phyloP scores from a whole-genome alignment of 2,888 invertebrate genomes.

The Branchellion lobata region DNA sequence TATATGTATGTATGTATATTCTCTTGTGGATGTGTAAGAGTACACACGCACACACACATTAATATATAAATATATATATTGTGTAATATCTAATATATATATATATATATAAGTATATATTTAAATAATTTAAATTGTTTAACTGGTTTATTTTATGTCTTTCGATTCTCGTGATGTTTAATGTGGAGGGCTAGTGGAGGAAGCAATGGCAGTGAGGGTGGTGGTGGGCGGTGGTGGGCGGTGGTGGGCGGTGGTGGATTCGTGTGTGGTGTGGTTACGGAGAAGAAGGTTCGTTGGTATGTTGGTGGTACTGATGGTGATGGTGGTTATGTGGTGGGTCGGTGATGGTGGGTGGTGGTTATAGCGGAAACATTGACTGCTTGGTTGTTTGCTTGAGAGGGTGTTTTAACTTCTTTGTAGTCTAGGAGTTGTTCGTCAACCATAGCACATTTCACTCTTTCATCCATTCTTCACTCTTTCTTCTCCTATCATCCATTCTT shows the following conservation, averaged over 20 bases:
- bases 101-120: slow-evolving; percentile 11
- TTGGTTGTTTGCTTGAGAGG: not conserved
- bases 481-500: not conserved
- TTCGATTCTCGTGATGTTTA: not conserved
- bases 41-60: too few relatives aligned
- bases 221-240: not conserved
- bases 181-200: not conserved
- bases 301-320: not conserved
- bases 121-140: not conserved
- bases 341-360: not conserved
- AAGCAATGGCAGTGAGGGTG: not conserved
- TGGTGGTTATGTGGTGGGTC: not conserved
- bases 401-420: slow-evolving; percentile 7
- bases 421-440: not conserved
- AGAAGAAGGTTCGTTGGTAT: too few relatives aligned
- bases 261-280: too few relatives aligned
- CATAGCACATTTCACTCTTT: not conserved
- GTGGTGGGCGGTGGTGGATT: not conserved
- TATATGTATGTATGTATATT: too few relatives aligned
- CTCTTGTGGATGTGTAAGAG: too few relatives aligned
- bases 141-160: slow-evolving; percentile 12
- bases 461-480: not conserved
- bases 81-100: too few relatives aligned
- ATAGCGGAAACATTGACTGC: not conserved
- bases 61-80: too few relatives aligned